Conservation (phyloP, 2,113 vertebrate species). For the Fukomys damarensis region DNA sequence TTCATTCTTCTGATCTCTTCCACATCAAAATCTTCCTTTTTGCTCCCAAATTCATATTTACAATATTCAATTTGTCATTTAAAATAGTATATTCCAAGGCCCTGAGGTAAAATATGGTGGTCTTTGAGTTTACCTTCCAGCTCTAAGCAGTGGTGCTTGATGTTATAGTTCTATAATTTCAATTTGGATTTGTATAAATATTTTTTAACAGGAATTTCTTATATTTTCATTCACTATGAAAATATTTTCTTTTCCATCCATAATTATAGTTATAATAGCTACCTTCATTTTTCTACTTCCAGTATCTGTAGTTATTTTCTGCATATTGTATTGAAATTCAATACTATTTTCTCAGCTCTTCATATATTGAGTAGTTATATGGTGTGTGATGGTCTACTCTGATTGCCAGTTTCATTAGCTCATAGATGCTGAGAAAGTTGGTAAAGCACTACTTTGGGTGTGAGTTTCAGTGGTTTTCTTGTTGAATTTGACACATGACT, state of each 20-base stretch:
- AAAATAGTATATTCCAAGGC: background rate
- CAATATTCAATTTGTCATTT: background rate
- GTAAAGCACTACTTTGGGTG: background rate
- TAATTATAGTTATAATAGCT: background rate
- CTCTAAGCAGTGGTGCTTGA: background rate
- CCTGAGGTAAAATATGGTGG: background rate
- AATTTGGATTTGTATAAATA: background rate
- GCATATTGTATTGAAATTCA: background rate
- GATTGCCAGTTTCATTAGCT: background rate
- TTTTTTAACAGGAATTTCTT: background rate
- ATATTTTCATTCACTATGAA: background rate
- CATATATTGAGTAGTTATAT: background rate
- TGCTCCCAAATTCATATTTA: background rate
- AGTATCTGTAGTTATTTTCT: background rate
- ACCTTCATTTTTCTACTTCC: background rate
- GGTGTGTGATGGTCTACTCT: background rate
- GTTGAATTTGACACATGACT: background rate
- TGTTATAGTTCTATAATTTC: background rate
- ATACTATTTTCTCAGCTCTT: background rate
- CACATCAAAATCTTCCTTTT: background rate
- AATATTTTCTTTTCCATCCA: background rate
- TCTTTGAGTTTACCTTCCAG: background rate
- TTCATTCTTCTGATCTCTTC: background rate
- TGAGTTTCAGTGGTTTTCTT: background rate
- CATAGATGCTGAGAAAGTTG: background rate